Conservation (phyloP, 92 coral and sea anemone genomes). For the Porites divaricata region DNA sequence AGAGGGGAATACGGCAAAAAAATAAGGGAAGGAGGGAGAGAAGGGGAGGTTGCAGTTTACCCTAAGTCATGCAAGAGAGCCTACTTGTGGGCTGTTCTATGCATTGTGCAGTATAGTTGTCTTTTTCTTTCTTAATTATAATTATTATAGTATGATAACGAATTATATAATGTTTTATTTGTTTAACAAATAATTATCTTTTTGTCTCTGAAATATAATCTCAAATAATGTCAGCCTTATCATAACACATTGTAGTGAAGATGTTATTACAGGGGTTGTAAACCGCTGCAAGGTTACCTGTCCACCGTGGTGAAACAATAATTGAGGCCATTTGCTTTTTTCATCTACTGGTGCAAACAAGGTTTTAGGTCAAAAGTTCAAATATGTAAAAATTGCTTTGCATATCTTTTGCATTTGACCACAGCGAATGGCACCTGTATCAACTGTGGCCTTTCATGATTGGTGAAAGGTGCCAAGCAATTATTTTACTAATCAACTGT, state of each 20-base stretch:
- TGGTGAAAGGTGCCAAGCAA: conserved; percentile 46
- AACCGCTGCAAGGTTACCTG: conserved; percentile 19
- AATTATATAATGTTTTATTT: conserved; percentile 39
- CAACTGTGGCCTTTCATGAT: conserved; percentile 19
- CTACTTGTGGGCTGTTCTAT: conserved; percentile 34
- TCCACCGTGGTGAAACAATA: conserved; percentile 48
- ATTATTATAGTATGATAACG: not conserved
- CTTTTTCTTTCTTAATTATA: not conserved
- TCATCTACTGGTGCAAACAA: conserved; percentile 45
- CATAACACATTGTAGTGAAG: conserved; percentile 13
- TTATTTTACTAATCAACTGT: not conserved
- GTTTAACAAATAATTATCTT: conserved; percentile 44
- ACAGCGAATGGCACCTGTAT: conserved; percentile 18
- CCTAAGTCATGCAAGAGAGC: no score
- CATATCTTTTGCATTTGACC: conserved; percentile 43
- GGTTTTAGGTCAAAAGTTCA: conserved; percentile 39
- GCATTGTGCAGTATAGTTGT: conserved; percentile 14
- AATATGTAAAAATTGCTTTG: conserved; percentile 41
- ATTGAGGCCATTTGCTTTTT: conserved; percentile 42
- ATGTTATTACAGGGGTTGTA: not conserved
- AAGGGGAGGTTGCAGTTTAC: conserved; percentile 36
- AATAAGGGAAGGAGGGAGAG: no score
- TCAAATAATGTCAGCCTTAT: conserved; percentile 3
- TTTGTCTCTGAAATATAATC: conserved; percentile 5
- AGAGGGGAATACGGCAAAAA: no score